Conservation (phyloP, 2,113 vertebrate species). For the Callocephalon fimbriatum region DNA sequence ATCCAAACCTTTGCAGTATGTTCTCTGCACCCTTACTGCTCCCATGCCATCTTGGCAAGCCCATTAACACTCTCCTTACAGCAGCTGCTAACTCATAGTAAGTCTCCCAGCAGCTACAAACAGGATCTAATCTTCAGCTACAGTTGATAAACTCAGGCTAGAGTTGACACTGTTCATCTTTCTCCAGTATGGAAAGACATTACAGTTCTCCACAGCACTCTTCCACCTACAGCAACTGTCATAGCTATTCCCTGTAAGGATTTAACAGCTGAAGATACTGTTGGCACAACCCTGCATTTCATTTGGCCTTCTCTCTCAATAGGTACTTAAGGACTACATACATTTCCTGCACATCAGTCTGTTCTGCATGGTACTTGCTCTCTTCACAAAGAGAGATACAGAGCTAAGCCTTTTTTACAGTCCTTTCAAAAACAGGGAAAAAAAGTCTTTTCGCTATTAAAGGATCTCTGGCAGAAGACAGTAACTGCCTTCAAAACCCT, state of each 20-base stretch:
- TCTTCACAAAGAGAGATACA: neutral
- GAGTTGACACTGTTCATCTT: neutral
- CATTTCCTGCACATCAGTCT: neutral
- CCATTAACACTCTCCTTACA: neutral
- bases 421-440: neutral
- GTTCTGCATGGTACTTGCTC: neutral
- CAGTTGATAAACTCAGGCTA: fast-evolving
- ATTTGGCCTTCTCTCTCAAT: neutral
- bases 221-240: neutral
- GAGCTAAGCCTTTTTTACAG: neutral
- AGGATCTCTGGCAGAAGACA: neutral
- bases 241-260: neutral
- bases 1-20: neutral
- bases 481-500: neutral
- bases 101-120: neutral
- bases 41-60: neutral
- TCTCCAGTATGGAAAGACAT: neutral
- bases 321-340: neutral
- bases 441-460: neutral
- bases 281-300: neutral
- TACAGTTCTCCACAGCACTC: neutral
- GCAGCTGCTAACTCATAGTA: neutral
- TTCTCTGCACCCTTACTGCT: neutral
- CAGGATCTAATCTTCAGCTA: neutral
- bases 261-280: neutral